Conservation (phyloP, 1,140 invertebrate species). For the Sinella curviseta region DNA sequence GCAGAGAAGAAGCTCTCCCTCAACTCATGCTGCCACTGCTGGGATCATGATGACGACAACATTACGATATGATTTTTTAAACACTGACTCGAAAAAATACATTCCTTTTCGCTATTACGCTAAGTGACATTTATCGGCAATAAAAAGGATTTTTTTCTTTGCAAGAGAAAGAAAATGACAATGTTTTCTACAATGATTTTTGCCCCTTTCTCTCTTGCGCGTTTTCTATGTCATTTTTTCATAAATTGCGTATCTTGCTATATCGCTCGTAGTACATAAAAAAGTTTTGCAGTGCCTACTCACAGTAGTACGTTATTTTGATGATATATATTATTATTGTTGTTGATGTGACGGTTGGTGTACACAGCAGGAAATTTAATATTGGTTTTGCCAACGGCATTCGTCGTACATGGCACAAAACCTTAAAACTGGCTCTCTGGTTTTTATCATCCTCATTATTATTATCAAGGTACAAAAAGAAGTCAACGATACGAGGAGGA, state of each 20-base stretch:
- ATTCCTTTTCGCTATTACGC: background rate
- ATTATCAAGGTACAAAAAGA: background rate
- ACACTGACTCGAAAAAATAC: background rate
- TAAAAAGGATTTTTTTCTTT: background rate
- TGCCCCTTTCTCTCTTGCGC: background rate
- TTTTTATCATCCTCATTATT: background rate
- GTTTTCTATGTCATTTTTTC: background rate
- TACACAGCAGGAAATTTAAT: background rate
- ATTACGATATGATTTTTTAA: background rate
- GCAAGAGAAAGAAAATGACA: background rate
- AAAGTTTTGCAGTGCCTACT: too few species aligned
- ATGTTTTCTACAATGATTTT: conserved; percentile 9
- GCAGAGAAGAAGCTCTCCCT: too few species aligned
- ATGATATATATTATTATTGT: background rate
- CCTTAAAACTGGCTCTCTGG: background rate
- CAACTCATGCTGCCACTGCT: background rate
- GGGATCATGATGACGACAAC: background rate
- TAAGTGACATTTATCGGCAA: conserved; percentile 20
- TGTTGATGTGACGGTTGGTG: background rate
- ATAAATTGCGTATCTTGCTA: background rate
- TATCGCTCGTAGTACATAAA: background rate
- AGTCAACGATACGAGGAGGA: background rate
- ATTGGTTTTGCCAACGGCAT: background rate
- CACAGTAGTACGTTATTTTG: too few species aligned
- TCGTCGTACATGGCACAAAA: background rate